Conservation (phyloP, 2,797 vertebrate genomes). For the Thamnophis elegans region DNA sequence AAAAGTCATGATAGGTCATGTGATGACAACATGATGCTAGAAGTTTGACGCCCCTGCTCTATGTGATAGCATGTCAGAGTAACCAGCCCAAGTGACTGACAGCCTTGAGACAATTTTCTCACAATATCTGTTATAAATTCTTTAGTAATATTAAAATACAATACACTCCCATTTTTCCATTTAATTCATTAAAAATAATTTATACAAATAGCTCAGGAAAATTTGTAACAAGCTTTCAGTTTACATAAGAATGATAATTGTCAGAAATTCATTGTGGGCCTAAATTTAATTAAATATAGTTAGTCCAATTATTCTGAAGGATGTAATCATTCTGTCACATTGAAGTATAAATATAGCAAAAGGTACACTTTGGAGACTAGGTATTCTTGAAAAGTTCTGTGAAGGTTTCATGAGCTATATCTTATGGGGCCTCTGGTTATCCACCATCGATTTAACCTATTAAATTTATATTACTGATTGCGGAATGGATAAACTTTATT, state of each 20-base stretch:
- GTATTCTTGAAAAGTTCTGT: not conserved
- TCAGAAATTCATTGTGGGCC: not conserved
- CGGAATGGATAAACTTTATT: not conserved
- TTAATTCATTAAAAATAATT: not conserved
- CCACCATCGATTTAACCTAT: not conserved
- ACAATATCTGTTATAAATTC: not conserved
- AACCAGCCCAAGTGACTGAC: not conserved
- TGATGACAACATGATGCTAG: no score
- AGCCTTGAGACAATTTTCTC: not conserved
- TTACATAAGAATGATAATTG: not conserved
- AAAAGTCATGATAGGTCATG: no score
- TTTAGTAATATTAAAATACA: not conserved
- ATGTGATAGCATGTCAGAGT: not conserved
- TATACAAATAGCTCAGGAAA: not conserved
- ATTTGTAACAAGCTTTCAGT: not conserved
- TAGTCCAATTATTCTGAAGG: not conserved
- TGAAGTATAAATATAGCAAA: not conserved
- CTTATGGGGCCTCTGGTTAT: not conserved
- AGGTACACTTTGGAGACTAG: not conserved
- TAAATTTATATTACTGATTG: not conserved
- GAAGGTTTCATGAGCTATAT: not conserved
- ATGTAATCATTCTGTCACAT: not conserved
- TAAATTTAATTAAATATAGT: not conserved
- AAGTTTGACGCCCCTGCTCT: not conserved
- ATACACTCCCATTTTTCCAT: not conserved